Base-by-base conservation (phyloP, 2,797 vertebrate genomes). In the Gila robusta region DNA sequence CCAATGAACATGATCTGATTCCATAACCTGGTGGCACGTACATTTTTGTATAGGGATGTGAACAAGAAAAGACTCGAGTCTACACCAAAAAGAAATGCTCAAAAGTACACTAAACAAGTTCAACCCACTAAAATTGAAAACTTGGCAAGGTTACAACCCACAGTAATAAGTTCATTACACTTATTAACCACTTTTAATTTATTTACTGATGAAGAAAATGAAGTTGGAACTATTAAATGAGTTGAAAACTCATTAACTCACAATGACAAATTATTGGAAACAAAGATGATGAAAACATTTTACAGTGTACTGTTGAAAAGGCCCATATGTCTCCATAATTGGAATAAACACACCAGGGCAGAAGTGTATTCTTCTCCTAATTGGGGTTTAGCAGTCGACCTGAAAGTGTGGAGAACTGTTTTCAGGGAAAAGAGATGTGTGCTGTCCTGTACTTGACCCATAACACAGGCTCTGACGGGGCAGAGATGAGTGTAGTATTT, bases 401-500 rank as follows among this genome's bases (percentile, higher is more conserved):
- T 32, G 28, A 49, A 67, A 10, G 39, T 0, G 5, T 67, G 73
- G 5, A 77, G 72, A 77, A 44, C 32, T 54, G 32, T 69, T 17
- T 67, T 67, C 14, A 26, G 23, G 41, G 19, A 52, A 76, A 76
- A 67, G 16, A 54, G 32, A 69, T 56, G 47, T 26, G 16, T 39
- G 72, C 59, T 84, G 83, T 77, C 83, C 83, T 54, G 64, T 41
- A 41, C 47, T 41, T 84, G 62, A 84, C 62, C 73, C 62, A 67
- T 76, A 77, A 52, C 9, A 66, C 9, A 77, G 32, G 6, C 23
- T 77, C 9, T 67, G 37, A 39, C 52, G 23, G 21, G 44, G 21
- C 56, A 52, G 64, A 69, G 28, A 16, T 9, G 28, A 16, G 44
- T n/a, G 17, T 67, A 32, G 41, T n/a, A 12, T 70, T 81, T 81